These are phyloP conservation scores for Malurus leucopterus DNA, from an alignment of 2,797 vertebrate genomes.

Conservation along the genomic window DNA sequence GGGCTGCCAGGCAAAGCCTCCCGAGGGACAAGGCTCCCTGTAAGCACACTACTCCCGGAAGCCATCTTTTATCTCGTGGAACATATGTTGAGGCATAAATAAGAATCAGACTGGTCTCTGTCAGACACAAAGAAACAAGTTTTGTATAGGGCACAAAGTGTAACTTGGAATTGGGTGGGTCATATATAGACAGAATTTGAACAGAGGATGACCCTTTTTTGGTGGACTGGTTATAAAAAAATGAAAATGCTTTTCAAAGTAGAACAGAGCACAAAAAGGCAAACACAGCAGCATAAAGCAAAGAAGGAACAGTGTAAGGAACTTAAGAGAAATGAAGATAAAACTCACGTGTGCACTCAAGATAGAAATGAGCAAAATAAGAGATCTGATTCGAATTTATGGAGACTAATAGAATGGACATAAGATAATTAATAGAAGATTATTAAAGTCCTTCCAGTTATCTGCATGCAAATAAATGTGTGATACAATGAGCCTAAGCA, in stretches of 20 bases:
- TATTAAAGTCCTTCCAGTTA: not conserved
- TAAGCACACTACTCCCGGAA: no score
- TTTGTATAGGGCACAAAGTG: not conserved
- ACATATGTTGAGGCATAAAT: no score
- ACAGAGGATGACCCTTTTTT: not conserved
- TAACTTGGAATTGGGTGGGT: not conserved
- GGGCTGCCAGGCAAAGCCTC: no score
- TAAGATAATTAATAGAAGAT: not conserved
- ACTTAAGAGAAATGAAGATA: not conserved
- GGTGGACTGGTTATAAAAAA: not conserved
- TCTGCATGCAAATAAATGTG: not conserved
- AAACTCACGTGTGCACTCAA: not conserved
- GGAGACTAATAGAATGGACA: not conserved
- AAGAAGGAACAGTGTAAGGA: not conserved
- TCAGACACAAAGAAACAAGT: not conserved
- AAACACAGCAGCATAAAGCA: not conserved
- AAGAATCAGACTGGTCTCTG: no score
- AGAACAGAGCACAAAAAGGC: not conserved
- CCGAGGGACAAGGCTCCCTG: no score
- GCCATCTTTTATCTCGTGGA: no score
- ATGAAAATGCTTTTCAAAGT: not conserved
- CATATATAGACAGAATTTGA: not conserved
- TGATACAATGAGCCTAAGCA: not conserved
- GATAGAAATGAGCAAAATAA: constrained; percentile 9
- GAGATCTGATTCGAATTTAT: constrained; percentile 17